Base-by-base conservation (phyloP, 2,797 vertebrate genomes). In the Acipenser transmontanus region DNA sequence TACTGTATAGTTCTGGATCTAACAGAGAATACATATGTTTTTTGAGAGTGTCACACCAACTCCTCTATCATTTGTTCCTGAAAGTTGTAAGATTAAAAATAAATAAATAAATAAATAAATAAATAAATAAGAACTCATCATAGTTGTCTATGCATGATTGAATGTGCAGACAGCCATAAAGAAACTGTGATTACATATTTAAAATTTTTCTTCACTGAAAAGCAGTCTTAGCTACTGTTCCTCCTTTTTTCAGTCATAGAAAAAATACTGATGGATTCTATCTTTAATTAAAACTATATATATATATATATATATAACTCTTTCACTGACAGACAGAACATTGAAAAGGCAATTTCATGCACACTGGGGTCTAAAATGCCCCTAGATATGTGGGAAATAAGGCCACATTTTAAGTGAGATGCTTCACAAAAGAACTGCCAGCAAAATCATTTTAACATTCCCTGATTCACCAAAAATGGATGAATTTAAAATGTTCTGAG, bases 111-210 rank as follows among this genome's bases (percentile, higher is more conserved):
- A 54, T 54, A 9, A 54, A 34, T 4, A 34, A 34, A 34, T 3
- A 34, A 34, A 4, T 3, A 34, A 54, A 54, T 54, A 9, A 54
- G n/a, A 54, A 54, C 9, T 54, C 52, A 54, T 54, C 34, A 0
- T 54, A n/a, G 52, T 9, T 9, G 9, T 54, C n/a, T 54, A 54
- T 54, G n/a, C 52, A 54, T 54, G 52, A 54, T 8, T 54, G 52
- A 54, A 54, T 54, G 7, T 54, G 52, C 52, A 54, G 52, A 54
- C 52, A 54, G n/a, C 52, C 52, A 54, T 54, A n/a, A 54, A 54
- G 52, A 54, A 54, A 54, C 9, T 54, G 51, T 54, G 52, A 54
- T 54, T 54, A n/a, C 52, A 54, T n/a, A 54, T 54, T 54, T 54
- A 54, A 54, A n/a, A 34, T 34, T 34, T 3, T 34, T n/a, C 52